Percentiles rank a stretch among this genome's conserved stretches.
phyloP scores from a whole-genome alignment of 1,140 invertebrate species.

The Bombus confusus region DNA sequence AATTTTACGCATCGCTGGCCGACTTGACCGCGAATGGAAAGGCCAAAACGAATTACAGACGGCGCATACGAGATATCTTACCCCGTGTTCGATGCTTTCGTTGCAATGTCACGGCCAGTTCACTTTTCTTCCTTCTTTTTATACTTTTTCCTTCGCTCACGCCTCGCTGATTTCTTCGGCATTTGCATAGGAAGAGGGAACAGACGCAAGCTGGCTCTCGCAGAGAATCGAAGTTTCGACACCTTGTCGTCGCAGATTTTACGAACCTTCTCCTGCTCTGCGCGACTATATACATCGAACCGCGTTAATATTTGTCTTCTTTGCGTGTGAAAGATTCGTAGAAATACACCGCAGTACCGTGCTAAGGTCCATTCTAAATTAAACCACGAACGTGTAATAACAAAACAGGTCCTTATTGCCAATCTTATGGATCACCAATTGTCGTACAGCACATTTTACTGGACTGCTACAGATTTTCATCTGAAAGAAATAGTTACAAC shows the following conservation, averaged over 20 bases:
- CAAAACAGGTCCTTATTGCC: no score
- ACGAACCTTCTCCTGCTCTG: background rate
- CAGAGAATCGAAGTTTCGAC: background rate
- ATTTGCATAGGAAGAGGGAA: background rate
- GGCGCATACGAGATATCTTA: background rate
- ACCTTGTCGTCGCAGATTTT: background rate
- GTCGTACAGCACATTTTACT: no score
- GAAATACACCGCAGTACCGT: no score
- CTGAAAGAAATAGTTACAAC: no score
- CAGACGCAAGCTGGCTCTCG: no score
- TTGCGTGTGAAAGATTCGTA: no score
- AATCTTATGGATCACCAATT: no score
- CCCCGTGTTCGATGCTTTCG: conserved; percentile 28
- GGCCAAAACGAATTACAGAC: conserved; percentile 30
- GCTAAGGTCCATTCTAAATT: no score
- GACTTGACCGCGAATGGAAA: conserved; percentile 22
- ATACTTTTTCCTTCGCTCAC: background rate
- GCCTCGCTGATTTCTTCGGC: background rate
- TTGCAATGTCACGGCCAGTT: conserved; percentile 30
- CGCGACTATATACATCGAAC: no score
- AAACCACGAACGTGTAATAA: no score
- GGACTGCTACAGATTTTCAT: no score
- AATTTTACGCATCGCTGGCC: conserved; percentile 65
- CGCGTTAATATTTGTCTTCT: no score
- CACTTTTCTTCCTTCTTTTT: background rate